phyloP scores from a whole-genome alignment of 2,888 invertebrate species.

The Orthosia gracilis region DNA sequence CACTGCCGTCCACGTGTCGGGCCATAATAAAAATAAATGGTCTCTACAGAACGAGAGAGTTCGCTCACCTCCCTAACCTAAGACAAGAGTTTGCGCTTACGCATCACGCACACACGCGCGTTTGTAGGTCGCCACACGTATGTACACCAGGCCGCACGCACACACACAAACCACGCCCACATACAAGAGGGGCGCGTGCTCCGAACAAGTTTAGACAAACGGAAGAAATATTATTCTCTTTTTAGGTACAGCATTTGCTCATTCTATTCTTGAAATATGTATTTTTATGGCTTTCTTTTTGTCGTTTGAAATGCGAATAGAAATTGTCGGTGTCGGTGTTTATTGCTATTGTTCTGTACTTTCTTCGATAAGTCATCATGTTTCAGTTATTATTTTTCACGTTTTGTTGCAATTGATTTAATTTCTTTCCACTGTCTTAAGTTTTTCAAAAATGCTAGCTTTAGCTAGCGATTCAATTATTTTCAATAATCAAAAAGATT shows the following conservation, averaged over 20 bases:
- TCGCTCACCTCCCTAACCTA: slow-evolving; percentile 91
- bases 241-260: slow-evolving; percentile 85
- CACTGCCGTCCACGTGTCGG: slow-evolving; percentile 85
- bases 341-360: slow-evolving; percentile 25
- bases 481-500: background rate
- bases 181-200: slow-evolving; percentile 83
- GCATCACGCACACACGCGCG: slow-evolving; percentile 80
- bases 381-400: slow-evolving; percentile 21
- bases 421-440: background rate
- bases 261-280: slow-evolving; percentile 75
- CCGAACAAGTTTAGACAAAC: slow-evolving; percentile 90
- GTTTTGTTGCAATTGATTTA: background rate
- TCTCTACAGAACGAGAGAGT: slow-evolving; percentile 87
- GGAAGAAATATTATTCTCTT: slow-evolving; percentile 91
- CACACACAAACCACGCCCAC: slow-evolving; percentile 77
- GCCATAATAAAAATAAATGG: slow-evolving; percentile 90
- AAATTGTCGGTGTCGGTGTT: slow-evolving; percentile 31
- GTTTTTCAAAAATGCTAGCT: background rate
- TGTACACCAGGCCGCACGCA: slow-evolving; percentile 69
- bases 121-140: slow-evolving; percentile 77
- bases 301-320: slow-evolving; percentile 43
- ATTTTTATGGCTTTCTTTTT: slow-evolving; percentile 66
- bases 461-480: background rate
- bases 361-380: slow-evolving; percentile 26
- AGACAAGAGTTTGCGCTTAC: slow-evolving; percentile 88